Base-by-base conservation (phyloP, 1,140 invertebrate genomes). In the Streblospio benedicti region DNA sequence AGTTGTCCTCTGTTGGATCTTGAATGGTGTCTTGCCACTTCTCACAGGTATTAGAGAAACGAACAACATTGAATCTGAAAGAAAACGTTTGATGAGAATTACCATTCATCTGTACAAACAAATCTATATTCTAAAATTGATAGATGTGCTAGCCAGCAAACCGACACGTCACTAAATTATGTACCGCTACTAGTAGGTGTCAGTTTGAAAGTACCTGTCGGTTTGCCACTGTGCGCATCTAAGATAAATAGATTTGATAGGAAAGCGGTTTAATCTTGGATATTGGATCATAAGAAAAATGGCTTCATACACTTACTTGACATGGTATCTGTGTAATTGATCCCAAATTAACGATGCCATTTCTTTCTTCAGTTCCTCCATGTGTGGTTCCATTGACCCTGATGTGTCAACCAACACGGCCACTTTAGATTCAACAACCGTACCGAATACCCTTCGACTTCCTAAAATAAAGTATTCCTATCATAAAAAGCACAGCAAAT, bases 361-460 rank as follows among this genome's bases (percentile, higher is more conserved):
- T 53, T 77, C 75, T 56, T 73, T 72, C 69, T 76, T 78, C 25
- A 79, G 63, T 47, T 77, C 74, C 9, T 71, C 68, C 67, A 79
- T 73, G 43, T 70, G 66, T 1, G 67, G 66, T 14, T 71, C 69
- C 77, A 79, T 79, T 5, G 77, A 79, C 4, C 77, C 77, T 14
- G 76, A 78, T 14, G 72, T 77, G 58, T 79, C 77, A n/a, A 79
- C 68, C 44, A 79, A 64, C 16, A 79, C 60, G 5, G 64, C 65
- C 59, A 70, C 69, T 27, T 69, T 71, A 55, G 71, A 72, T 60
- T 79, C 74, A 14, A 74, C 64, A 27, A 79, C 58, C 20, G 73
- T 72, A 14, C 76, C 76, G 69, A 79, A 79, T 33, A 77, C 68
- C 41, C 72, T 66, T 20, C 73, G 61, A 62, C 77, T 79, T 0